These are phyloP conservation scores for Synergus itoensis DNA, from an alignment of 2,888 invertebrate species.

Conservation along the genomic window DNA sequence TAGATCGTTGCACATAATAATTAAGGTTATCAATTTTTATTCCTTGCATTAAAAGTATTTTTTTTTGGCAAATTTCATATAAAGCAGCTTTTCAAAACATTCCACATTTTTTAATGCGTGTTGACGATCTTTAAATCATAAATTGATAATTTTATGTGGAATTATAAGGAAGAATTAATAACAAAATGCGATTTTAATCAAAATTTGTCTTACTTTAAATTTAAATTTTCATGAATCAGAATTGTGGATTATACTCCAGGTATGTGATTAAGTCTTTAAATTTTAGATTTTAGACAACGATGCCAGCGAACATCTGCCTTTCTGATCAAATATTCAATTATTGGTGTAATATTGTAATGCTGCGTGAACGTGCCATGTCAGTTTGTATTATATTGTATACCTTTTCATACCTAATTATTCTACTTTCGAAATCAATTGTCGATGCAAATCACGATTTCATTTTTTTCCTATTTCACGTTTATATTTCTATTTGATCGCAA, in stretches of 20 bases:
- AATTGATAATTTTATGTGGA: background rate
- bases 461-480: slow-evolving; percentile 35
- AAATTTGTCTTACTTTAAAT: slow-evolving; percentile 1
- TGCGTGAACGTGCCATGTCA: slow-evolving; percentile 35
- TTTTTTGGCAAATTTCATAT: background rate
- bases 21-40: background rate
- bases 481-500: slow-evolving; percentile 31
- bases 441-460: slow-evolving; percentile 13
- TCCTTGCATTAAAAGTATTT: background rate
- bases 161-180: slow-evolving; percentile 2
- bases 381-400: slow-evolving; percentile 36
- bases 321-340: slow-evolving; percentile 23
- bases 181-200: slow-evolving; percentile 10
- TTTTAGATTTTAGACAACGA: slow-evolving; percentile 19
- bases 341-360: slow-evolving; percentile 11
- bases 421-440: background rate
- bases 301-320: slow-evolving; percentile 36
- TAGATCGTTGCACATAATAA: slow-evolving; percentile 13
- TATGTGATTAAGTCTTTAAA: background rate
- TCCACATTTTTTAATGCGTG: slow-evolving; percentile 17
- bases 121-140: background rate
- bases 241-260: background rate
- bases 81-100: slow-evolving; percentile 19
- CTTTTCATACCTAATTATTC: slow-evolving; percentile 20
- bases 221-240: background rate